These are phyloP conservation scores for Apis mellifera DNA, from an alignment of 1,140 invertebrate species.

Conservation along the genomic window DNA sequence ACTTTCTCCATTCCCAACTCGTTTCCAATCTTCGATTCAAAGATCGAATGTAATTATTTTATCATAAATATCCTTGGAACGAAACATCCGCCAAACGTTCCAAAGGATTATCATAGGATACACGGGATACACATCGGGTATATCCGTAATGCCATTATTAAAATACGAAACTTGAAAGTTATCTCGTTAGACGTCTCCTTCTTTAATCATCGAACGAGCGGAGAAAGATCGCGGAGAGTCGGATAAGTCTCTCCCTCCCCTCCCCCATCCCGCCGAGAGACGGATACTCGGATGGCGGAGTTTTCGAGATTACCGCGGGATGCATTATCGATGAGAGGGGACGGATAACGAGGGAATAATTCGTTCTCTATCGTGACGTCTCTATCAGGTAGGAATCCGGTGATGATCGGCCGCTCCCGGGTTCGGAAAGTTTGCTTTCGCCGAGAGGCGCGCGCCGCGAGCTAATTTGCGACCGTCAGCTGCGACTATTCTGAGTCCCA, in stretches of 20 bases:
- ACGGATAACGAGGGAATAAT: conserved; percentile 47
- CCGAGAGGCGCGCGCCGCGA: conserved; percentile 48
- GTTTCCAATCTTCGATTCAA: no score
- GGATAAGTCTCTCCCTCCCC: neutral
- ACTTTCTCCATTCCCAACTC: no score
- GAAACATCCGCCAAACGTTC: no score
- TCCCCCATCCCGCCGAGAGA: neutral
- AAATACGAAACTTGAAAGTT: conserved; percentile 4
- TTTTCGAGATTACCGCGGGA: conserved; percentile 13
- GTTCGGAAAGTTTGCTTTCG: conserved; percentile 56
- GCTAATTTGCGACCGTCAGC: conserved; percentile 66
- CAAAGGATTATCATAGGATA: neutral
- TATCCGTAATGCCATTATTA: neutral
- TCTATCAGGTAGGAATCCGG: conserved; percentile 46
- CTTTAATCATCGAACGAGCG: neutral
- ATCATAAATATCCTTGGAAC: no score
- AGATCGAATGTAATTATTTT: no score
- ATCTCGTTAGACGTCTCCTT: neutral
- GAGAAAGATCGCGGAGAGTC: neutral
- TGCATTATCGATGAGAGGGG: conserved; percentile 28
- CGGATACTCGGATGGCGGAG: neutral
- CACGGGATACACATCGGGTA: neutral
- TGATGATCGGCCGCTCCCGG: neutral
- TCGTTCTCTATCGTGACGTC: conserved; percentile 22
- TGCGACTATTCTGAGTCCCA: conserved; percentile 63